phyloP scores from a whole-genome alignment of 2,888 invertebrate species.

The Pediacus dermestoides region DNA sequence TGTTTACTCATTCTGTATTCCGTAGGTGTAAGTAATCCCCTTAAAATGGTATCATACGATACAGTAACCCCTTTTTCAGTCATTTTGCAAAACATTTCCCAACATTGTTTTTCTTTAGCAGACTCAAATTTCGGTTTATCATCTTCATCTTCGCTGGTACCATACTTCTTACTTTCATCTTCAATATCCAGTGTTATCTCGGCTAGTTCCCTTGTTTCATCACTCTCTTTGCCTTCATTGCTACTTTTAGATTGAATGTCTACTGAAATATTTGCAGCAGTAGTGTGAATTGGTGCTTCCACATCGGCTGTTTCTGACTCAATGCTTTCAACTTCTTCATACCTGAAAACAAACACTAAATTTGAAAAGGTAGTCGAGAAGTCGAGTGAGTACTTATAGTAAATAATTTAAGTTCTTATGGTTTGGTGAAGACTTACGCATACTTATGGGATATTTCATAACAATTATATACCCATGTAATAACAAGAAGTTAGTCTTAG shows the following conservation, averaged over 20 bases:
- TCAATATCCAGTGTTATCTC: constrained; percentile 6
- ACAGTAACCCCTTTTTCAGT: constrained; percentile 64
- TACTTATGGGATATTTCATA: no score
- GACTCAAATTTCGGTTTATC: constrained; percentile 30
- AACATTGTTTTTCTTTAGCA: constrained; percentile 56
- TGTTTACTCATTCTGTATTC: constrained; percentile 62
- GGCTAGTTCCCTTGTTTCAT: constrained; percentile 13
- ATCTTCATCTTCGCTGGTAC: background rate
- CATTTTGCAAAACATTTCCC: constrained; percentile 67
- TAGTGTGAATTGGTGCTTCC: constrained; percentile 1
- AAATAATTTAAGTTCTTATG: background rate
- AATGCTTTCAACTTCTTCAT: constrained; percentile 7
- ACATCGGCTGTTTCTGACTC: constrained; percentile 6
- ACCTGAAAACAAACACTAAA: constrained; percentile 11
- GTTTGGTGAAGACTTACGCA: no score
- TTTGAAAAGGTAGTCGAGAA: no score
- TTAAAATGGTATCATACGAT: constrained; percentile 65
- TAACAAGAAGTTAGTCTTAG: no score
- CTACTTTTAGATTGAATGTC: constrained; percentile 20
- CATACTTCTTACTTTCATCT: constrained; percentile 13
- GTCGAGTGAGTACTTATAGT: no score
- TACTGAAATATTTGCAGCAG: constrained; percentile 13
- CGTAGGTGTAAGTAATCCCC: constrained; percentile 70
- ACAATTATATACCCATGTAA: no score
- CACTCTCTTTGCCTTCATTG: constrained; percentile 8